Evolutionary conservation across 2,113 vertebrate genomes (phyloP).

Genomic region (Xerus inauris): DNA sequence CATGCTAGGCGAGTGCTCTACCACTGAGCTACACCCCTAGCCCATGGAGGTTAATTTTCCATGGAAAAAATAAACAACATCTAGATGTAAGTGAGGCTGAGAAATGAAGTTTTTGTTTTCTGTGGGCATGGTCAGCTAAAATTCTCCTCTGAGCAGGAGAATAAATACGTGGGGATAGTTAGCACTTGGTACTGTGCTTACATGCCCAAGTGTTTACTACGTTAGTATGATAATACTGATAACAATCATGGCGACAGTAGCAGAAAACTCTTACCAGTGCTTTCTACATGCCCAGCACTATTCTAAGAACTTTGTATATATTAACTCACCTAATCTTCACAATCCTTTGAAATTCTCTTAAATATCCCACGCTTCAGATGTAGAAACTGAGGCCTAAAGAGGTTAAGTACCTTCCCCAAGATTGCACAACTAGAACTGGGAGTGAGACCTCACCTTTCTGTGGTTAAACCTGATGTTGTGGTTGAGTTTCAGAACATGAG

Average conservation of each 20-base stretch:
- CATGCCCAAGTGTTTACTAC: background rate
- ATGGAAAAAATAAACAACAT: background rate
- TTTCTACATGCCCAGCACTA: background rate
- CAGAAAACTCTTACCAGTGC: background rate
- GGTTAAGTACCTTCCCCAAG: background rate
- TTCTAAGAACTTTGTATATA: background rate
- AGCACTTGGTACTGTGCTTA: background rate
- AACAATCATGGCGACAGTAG: background rate
- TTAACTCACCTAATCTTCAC: background rate
- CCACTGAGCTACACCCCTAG: no score
- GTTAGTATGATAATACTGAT: background rate
- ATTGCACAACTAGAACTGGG: background rate
- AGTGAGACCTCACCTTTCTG: background rate
- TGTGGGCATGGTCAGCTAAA: background rate
- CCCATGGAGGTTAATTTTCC: background rate
- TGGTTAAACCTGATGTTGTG: background rate
- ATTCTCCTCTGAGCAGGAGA: background rate
- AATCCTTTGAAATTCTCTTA: background rate
- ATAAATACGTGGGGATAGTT: background rate
- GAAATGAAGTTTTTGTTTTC: background rate
- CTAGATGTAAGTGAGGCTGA: background rate
- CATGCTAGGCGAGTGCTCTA: no score
- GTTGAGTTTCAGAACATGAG: conserved; percentile 3
- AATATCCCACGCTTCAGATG: background rate
- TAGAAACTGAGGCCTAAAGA: background rate